These are phyloP conservation scores for Agonopterix subpropinquella DNA, from an alignment of 2,888 invertebrate species.

Conservation along the genomic window DNA sequence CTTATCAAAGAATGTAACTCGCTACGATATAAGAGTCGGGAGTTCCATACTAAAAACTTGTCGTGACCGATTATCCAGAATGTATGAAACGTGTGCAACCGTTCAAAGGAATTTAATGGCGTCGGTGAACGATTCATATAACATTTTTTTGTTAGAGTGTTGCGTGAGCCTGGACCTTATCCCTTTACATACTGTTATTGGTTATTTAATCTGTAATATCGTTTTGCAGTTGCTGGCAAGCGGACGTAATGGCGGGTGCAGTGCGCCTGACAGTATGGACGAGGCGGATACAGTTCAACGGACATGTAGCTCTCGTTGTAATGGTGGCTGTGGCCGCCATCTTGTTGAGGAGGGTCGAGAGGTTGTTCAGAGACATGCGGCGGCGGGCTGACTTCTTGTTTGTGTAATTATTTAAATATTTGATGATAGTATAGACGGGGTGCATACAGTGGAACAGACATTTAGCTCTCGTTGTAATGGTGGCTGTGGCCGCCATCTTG, in stretches of 20 bases:
- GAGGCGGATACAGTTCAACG: constrained; percentile 55
- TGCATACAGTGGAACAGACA: constrained; percentile 59
- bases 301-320: constrained; percentile 58
- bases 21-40: no score
- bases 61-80: no score
- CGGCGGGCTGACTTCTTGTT: neutral
- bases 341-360: constrained; percentile 24
- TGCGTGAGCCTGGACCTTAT: no score
- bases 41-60: no score
- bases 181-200: no score
- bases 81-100: no score
- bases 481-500: constrained; percentile 35
- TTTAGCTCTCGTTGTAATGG: constrained; percentile 51
- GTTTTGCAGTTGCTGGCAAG: constrained; percentile 80
- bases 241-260: constrained; percentile 73
- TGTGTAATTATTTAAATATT: no score
- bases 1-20: no score
- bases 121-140: no score
- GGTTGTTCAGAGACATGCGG: constrained; percentile 43
- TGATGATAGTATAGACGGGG: neutral
- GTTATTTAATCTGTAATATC: neutral
- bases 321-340: constrained; percentile 41
- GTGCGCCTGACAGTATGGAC: constrained; percentile 74
- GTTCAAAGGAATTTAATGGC: no score
- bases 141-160: no score